Conservation (phyloP, 2,888 invertebrate species). For the Cryptophagus acutangulus region DNA sequence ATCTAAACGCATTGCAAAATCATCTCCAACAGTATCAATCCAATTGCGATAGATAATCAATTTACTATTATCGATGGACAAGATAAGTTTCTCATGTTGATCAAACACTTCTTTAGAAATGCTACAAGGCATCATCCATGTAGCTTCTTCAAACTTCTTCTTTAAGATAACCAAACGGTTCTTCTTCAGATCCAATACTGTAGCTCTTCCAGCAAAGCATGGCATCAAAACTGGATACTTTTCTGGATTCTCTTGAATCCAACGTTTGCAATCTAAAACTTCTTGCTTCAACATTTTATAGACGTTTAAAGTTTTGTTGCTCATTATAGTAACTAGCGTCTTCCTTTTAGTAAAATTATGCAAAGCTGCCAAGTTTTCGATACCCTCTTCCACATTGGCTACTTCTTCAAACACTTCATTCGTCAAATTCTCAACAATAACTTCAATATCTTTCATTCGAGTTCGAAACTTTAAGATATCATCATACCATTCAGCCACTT, state of each 20-base stretch:
- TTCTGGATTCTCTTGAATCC: conserved; percentile 58
- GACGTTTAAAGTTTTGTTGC: conserved; percentile 62
- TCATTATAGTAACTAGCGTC: conserved; percentile 64
- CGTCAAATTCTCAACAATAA: conserved; percentile 78
- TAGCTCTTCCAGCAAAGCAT: conserved; percentile 66
- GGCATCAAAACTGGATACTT: conserved; percentile 64
- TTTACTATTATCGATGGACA: conserved; percentile 56
- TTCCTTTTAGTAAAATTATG: conserved; percentile 73
- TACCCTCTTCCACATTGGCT: conserved; percentile 74
- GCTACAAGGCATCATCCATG: conserved; percentile 73
- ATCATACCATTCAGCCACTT: conserved; percentile 78
- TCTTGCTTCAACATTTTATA: conserved; percentile 73
- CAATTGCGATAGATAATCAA: conserved; percentile 54
- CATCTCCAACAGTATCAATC: conserved; percentile 57
- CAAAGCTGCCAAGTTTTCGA: conserved; percentile 71
- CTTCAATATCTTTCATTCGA: conserved; percentile 61
- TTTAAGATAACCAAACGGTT: conserved; percentile 55
- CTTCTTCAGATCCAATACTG: conserved; percentile 63
- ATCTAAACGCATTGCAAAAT: conserved; percentile 58
- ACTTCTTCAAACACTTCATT: conserved; percentile 72
- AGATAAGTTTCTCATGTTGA: conserved; percentile 60
- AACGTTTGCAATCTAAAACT: conserved; percentile 67
- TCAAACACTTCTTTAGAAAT: conserved; percentile 66
- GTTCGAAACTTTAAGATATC: conserved; percentile 60
- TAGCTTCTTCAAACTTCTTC: conserved; percentile 64